phyloP scores from a whole-genome alignment of 2,797 vertebrate species.

The Spinus pinus region DNA sequence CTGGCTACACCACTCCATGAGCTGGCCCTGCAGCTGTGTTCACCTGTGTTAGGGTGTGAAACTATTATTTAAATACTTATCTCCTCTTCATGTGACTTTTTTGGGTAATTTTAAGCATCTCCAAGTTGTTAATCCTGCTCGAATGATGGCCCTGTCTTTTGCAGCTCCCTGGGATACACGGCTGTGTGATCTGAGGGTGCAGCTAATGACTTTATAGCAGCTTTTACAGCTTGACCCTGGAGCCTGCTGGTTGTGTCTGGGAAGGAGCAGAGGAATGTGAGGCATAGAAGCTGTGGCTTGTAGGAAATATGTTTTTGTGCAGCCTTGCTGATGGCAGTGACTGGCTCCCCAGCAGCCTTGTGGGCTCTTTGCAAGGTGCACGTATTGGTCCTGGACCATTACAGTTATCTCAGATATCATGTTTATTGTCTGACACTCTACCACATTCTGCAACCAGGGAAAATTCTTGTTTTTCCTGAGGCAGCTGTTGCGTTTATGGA shows the following conservation, averaged over 20 bases:
- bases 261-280: neutral
- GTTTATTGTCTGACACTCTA: neutral
- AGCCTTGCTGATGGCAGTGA: neutral
- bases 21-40: neutral
- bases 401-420: neutral
- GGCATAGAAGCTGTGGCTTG: neutral
- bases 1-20: fast-evolving
- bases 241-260: neutral
- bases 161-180: fast-evolving
- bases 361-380: neutral
- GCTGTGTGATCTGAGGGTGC: neutral
- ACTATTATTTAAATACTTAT: neutral
- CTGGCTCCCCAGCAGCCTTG: neutral
- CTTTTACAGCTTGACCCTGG: neutral
- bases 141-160: neutral
- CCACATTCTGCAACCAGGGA: neutral
- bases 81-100: neutral
- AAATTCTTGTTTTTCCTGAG: neutral
- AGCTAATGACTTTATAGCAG: neutral
- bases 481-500: neutral
- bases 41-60: neutral
- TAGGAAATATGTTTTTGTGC: neutral
- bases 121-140: neutral
- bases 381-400: neutral
- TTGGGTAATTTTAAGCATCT: neutral